Evolutionary conservation across 2,888 invertebrate genomes (phyloP).

Genomic region (Rhopalosiphum nymphaeae): DNA sequence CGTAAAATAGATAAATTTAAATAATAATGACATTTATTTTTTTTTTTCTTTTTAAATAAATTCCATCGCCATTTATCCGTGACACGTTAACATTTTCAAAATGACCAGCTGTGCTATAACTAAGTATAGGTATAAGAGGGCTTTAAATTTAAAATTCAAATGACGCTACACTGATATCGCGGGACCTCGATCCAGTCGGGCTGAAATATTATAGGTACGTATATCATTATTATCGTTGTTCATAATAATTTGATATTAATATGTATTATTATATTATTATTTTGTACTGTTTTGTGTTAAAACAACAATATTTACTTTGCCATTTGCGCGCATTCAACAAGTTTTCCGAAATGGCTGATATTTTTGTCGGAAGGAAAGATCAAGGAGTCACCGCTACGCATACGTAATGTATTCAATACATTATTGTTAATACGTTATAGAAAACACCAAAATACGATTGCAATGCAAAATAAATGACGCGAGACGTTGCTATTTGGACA

Average conservation of each 20-base stretch:
- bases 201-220: not conserved
- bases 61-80: not conserved
- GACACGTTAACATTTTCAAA: not conserved
- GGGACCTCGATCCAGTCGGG: not conserved
- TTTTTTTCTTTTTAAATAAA: not conserved
- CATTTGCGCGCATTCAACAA: not conserved
- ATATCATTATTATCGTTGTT: not conserved
- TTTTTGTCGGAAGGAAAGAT: not conserved
- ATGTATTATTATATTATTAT: not conserved
- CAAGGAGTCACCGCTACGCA: not conserved
- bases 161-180: not conserved
- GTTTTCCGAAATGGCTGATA: not conserved
- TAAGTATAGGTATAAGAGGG: not conserved
- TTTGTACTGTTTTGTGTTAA: not conserved
- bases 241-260: not conserved
- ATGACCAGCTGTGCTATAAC: not conserved
- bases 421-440: not conserved
- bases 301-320: not conserved
- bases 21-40: not conserved
- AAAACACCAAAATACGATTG: not conserved
- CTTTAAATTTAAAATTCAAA: not conserved
- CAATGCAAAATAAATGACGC: not conserved
- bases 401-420: not conserved
- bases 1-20: not conserved
- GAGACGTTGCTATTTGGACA: not conserved